These are phyloP conservation scores for Ciona savignyi DNA, from an alignment of 23 tunicate genomes.

Conservation along the genomic window DNA sequence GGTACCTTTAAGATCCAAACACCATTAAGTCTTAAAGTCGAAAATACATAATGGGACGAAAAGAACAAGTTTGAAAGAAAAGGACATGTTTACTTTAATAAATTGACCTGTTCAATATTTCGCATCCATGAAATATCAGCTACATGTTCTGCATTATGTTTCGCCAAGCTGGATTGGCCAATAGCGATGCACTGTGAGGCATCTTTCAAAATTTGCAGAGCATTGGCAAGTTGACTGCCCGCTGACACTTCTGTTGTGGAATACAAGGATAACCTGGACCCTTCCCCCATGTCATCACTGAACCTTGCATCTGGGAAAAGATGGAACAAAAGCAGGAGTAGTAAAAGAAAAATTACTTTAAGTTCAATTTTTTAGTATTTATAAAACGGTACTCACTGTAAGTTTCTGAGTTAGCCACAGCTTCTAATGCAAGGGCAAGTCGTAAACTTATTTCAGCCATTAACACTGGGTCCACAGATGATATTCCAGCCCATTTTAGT, in stretches of 20 bases:
- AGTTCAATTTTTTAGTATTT: not conserved
- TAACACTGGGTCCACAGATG: constrained; percentile 57
- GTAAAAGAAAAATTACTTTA: not conserved
- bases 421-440: constrained; percentile 52
- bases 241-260: constrained; percentile 35
- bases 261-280: constrained; percentile 23
- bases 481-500: constrained; percentile 59
- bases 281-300: constrained; percentile 13
- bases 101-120: constrained; percentile 29
- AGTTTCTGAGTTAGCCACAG: constrained; percentile 24
- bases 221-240: constrained; percentile 26
- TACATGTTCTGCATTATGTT: constrained; percentile 30
- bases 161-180: constrained; percentile 32
- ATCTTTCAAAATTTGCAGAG: constrained; percentile 26
- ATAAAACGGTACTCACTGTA: not conserved
- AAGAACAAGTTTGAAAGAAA: too few relatives aligned
- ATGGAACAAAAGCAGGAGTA: not conserved
- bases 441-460: constrained; percentile 60
- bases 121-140: constrained; percentile 49
- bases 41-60: too few relatives aligned
- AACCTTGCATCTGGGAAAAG: not conserved
- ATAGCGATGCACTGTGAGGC: constrained; percentile 14
- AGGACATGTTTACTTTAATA: not conserved
- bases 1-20: not conserved
- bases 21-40: too few relatives aligned